phyloP scores from a whole-genome alignment of 2,113 vertebrate species.

The Zosterops pallidus region DNA sequence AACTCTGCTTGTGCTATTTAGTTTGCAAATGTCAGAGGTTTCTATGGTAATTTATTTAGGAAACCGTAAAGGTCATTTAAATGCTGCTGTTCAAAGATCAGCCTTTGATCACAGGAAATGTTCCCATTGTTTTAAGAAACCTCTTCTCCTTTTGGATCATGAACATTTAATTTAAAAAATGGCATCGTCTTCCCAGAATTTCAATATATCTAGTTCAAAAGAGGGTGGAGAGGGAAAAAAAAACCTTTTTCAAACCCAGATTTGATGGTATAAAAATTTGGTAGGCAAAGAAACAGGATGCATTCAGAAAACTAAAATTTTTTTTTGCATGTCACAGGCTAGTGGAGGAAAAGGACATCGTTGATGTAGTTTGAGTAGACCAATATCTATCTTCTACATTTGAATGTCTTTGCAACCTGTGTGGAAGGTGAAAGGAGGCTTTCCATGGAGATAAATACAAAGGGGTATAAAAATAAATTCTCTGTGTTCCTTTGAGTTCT shows the following conservation, averaged over 20 bases:
- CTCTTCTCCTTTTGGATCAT: conserved; percentile 26
- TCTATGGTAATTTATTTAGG: conserved; percentile 76
- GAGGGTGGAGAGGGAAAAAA: fast-evolving
- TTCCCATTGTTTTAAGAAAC: conserved; percentile 2
- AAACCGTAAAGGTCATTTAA: conserved; percentile 76
- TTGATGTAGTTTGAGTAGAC: not conserved
- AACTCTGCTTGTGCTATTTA: conserved; percentile 71
- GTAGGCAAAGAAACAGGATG: not conserved
- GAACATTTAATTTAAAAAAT: conserved; percentile 35
- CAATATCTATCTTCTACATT: not conserved
- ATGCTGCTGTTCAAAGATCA: conserved; percentile 70
- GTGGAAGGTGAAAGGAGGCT: not conserved
- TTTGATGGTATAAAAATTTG: not conserved
- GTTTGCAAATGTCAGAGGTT: conserved; percentile 80
- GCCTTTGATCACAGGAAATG: conserved; percentile 38
- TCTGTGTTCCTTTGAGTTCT: not conserved
- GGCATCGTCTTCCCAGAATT: conserved; percentile 8
- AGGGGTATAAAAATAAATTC: not conserved
- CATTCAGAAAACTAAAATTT: not conserved
- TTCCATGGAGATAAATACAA: not conserved
- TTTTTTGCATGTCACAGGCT: not conserved
- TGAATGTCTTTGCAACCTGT: not conserved
- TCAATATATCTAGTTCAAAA: not conserved
- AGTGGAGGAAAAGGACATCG: not conserved
- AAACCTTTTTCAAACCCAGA: not conserved